These are phyloP conservation scores for Marronus borbonicus DNA, from an alignment of 2,888 invertebrate genomes.

Conservation along the genomic window DNA sequence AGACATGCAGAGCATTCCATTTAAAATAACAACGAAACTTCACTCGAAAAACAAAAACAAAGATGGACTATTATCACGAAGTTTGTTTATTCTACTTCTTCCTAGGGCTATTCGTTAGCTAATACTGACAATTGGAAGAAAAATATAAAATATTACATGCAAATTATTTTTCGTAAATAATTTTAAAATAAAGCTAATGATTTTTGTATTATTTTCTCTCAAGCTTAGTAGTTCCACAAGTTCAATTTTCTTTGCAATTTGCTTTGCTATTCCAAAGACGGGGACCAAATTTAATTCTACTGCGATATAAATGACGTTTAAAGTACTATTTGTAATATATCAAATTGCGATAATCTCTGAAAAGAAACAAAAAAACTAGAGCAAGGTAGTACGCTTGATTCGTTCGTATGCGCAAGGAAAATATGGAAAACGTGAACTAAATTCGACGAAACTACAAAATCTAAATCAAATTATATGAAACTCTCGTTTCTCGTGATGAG, in stretches of 20 bases:
- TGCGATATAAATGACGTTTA: background rate
- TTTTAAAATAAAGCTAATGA: too few relatives aligned
- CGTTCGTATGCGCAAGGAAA: slow-evolving; percentile 15
- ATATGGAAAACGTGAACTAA: slow-evolving; percentile 24
- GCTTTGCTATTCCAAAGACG: background rate
- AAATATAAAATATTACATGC: too few relatives aligned
- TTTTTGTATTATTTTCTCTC: too few relatives aligned
- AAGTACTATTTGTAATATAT: background rate
- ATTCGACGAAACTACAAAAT: slow-evolving; percentile 54
- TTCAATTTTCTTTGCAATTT: background rate
- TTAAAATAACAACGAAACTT: too few relatives aligned
- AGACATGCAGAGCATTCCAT: too few relatives aligned
- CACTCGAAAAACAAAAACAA: too few relatives aligned
- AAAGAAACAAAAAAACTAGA: background rate
- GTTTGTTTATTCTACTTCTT: too few relatives aligned
- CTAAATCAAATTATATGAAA: slow-evolving; percentile 55
- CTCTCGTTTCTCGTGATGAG: slow-evolving; percentile 53
- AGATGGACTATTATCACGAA: too few relatives aligned
- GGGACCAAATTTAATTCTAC: background rate
- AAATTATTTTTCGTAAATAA: too few relatives aligned
- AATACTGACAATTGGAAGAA: too few relatives aligned
- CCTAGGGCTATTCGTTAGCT: too few relatives aligned
- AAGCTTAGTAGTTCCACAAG: background rate
- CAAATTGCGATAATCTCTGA: background rate
- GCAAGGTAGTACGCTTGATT: background rate